Percentiles rank a stretch among this genome's conserved stretches.
Evolutionary conservation across 2,888 invertebrate genomes (phyloP).

Genomic region (Muscina levida): DNA sequence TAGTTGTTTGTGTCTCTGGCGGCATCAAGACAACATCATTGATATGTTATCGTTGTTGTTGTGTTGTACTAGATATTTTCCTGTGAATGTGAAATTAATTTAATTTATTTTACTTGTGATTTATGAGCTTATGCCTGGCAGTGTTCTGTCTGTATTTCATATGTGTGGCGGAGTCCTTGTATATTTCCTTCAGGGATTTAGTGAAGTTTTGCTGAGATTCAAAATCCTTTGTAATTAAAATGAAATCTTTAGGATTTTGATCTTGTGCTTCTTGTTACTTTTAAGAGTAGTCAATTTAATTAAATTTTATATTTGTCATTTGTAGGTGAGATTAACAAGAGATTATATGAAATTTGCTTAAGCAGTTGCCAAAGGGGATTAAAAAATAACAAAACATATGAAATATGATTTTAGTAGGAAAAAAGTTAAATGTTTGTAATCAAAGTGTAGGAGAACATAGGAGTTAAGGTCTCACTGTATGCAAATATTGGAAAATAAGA

Average conservation of each 20-base stretch:
- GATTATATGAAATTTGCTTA: neutral
- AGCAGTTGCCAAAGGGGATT: neutral
- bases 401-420: too few relatives aligned
- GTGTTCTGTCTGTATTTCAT: too few relatives aligned
- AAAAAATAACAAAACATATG: too few relatives aligned
- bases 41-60: conserved; percentile 25
- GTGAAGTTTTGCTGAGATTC: neutral
- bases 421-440: too few relatives aligned
- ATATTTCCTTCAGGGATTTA: neutral
- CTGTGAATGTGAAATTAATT: conserved; percentile 22
- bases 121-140: conserved; percentile 2
- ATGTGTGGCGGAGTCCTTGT: neutral
- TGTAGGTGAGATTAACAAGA: neutral
- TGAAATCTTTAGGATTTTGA: too few relatives aligned
- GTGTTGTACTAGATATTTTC: conserved; percentile 21
- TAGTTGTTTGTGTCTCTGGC: neutral
- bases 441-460: too few relatives aligned
- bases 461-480: too few relatives aligned
- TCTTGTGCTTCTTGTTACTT: conserved; percentile 10
- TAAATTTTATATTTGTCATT: conserved; percentile 6
- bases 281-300: conserved; percentile 22
- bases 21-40: neutral
- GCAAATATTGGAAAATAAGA: too few relatives aligned
- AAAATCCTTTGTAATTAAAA: conserved; percentile 15
- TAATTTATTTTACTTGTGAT: conserved; percentile 27